These are phyloP conservation scores for Ceyx melanurus DNA, from an alignment of 2,113 vertebrate genomes.

Conservation along the genomic window DNA sequence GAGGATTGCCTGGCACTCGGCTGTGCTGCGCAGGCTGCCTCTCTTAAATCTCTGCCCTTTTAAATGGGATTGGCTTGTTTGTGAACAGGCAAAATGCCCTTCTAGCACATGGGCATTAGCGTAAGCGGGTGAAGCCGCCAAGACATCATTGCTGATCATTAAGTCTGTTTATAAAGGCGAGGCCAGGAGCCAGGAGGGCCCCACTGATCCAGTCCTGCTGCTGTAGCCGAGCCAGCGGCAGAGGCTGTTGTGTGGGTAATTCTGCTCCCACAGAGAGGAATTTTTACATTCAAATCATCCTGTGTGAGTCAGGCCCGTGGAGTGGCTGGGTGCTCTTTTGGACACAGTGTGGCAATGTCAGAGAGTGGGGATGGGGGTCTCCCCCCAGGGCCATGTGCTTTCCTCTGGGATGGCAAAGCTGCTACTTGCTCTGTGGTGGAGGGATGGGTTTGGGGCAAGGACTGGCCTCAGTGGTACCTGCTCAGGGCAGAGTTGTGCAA, in stretches of 20 bases:
- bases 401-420: neutral
- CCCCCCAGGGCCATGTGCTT: fast-evolving
- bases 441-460: neutral
- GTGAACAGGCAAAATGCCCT: conserved; percentile 44
- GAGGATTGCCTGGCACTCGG: neutral
- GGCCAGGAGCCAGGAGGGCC: conserved; percentile 29
- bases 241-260: neutral
- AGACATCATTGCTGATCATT: conserved; percentile 50
- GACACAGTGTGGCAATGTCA: fast-evolving
- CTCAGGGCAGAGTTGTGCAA: fast-evolving
- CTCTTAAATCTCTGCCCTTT: conserved; percentile 56
- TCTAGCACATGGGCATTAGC: conserved; percentile 23
- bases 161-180: conserved; percentile 40
- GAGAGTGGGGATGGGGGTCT: fast-evolving
- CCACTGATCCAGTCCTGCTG: neutral
- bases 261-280: neutral
- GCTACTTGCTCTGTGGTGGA: fast-evolving
- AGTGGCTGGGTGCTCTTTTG: neutral
- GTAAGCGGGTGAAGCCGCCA: conserved; percentile 18
- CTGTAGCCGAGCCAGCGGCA: neutral
- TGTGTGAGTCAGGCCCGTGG: neutral
- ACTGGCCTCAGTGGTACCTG: neutral
- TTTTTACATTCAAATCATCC: neutral
- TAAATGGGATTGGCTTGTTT: conserved; percentile 23
- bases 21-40: neutral